Evolutionary conservation across 2,888 invertebrate species (phyloP), one percentile per base, ranked within the genome.

Genomic region (Lycophotia porphyrea): DNA sequence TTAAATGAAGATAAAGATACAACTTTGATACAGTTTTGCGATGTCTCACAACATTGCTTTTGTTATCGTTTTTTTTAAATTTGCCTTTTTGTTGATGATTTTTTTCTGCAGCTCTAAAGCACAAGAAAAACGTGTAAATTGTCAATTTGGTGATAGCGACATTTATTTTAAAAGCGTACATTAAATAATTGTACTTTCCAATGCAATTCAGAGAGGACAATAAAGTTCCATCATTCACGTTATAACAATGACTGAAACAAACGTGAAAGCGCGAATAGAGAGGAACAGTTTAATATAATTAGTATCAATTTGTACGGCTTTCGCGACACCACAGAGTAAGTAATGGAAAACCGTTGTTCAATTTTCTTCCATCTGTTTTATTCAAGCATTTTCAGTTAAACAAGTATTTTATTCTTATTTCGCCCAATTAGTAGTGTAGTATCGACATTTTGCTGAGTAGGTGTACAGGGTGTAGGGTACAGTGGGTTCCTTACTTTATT

Each of bases 1-100:
- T 92, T 91, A 89, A 92, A 91, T 90, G 88, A 90, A 90, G 89
- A 90, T 89, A 90, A 90, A 90, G 89, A 90, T 89, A 90, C 84
- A 85, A 84, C 80, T 85, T 81, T 83, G 86, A 88, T 88, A 89
- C 84, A 77, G 78, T 85, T 89, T 85, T 82, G 80, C 74, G 76
- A 84, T 79, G 76, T 70, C 75, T 76, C 82, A 78, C 58, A 75
- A 74, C 80, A 71, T 71, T 75, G 78, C 61, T 79, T 82, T 82
- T 74, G 70, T 78, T 69, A 77, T 66, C 65, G 63, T 70, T 78
- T 72, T 78, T 72, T 76, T 71, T n/a, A 63, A 70, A 66, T 84
- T 72, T 60, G 9, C 52, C 49, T 70, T 68, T 61, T 72, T 60
- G 65, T 31, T 1, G 55, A n/a, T 31, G 18, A 39, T 71, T 76